Conservation (phyloP, 1,140 invertebrate species). For the Aphis gossypii region DNA sequence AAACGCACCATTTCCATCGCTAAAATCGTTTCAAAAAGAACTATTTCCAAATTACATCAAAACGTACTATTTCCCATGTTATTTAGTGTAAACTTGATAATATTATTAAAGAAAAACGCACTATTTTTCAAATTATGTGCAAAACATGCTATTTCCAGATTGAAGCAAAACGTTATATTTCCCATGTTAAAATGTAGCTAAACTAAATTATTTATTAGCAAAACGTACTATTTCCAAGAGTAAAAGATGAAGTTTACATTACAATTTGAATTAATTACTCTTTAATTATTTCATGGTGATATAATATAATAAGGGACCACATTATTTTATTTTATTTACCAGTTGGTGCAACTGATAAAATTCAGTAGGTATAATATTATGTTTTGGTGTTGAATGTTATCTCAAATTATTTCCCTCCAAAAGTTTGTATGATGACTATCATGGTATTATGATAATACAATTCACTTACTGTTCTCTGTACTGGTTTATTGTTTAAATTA, state of each 20-base stretch:
- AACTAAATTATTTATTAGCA: conserved; percentile 5
- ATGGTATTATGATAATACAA: no score
- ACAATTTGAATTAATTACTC: no score
- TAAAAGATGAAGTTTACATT: not conserved
- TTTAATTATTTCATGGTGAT: no score
- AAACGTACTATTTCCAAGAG: conserved; percentile 8
- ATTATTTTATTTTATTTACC: no score
- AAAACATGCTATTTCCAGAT: conserved; percentile 4
- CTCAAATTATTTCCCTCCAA: no score
- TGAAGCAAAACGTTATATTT: not conserved
- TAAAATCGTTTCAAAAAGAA: not conserved
- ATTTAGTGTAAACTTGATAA: not conserved
- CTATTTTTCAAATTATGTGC: not conserved
- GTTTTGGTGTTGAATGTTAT: no score
- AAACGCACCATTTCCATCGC: not conserved
- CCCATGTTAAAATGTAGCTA: conserved; percentile 4
- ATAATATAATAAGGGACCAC: no score
- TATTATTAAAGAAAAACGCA: not conserved
- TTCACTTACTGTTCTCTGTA: no score
- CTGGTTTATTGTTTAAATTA: no score
- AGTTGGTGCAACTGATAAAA: no score
- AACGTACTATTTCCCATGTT: not conserved
- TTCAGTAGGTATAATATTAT: no score
- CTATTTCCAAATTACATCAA: conserved; percentile 31
- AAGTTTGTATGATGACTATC: no score